Conservation (phyloP, 30 jellyfish, hydroid and myxozoan genomes). For the Aurelia coerulea region DNA sequence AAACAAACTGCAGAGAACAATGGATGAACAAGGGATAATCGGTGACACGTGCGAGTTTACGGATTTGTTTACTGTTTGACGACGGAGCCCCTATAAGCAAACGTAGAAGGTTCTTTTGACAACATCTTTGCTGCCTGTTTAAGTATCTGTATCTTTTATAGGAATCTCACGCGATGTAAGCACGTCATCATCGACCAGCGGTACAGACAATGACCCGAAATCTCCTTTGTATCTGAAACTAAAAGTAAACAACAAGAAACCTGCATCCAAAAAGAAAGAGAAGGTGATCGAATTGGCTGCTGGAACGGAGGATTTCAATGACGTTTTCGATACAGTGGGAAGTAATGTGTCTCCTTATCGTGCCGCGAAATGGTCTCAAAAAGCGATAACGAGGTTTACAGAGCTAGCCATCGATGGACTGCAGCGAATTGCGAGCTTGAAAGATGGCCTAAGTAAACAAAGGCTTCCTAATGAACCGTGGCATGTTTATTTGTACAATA, state of each 20-base stretch:
- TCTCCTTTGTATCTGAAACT: constrained; percentile 7
- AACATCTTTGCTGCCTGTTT: no score
- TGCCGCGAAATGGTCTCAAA: constrained; percentile 57
- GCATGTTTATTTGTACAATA: constrained; percentile 82
- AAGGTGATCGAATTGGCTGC: constrained; percentile 43
- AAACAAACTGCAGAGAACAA: no score
- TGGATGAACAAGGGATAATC: no score
- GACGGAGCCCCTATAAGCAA: no score
- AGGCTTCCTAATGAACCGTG: constrained; percentile 50
- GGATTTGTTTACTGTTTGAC: no score
- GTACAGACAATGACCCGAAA: background rate
- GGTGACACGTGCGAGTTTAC: no score
- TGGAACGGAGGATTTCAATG: constrained; percentile 42
- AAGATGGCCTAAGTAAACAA: constrained; percentile 24
- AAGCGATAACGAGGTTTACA: constrained; percentile 33
- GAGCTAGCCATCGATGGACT: constrained; percentile 66
- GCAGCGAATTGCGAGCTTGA: constrained; percentile 81
- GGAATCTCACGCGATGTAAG: constrained; percentile 51
- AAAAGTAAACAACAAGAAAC: background rate
- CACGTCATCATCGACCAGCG: constrained; percentile 32
- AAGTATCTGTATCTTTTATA: background rate
- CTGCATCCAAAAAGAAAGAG: background rate
- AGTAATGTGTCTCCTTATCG: background rate
- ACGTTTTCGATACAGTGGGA: background rate
- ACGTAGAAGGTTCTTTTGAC: no score